Base-by-base conservation (phyloP, 2,888 invertebrate species). In the Epirrita christyi region DNA sequence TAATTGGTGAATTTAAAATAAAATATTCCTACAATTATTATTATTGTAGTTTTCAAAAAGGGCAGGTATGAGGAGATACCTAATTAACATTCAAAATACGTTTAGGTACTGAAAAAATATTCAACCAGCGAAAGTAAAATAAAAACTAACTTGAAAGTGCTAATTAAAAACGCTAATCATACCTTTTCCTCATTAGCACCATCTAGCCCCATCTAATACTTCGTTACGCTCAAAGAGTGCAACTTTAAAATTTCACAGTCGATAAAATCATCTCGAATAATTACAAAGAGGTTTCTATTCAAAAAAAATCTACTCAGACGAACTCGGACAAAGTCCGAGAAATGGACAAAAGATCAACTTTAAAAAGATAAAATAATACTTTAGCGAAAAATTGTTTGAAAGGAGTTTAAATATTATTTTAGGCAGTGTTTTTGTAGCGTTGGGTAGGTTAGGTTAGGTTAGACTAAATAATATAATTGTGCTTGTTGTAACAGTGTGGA, bases 81-180 rank as follows among this genome's bases (percentile, higher is more conserved):
- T 52, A 52, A 44, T 44, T 38, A 37, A 38, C 15, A 52, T 52
- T 52, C 15, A 44, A 37, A 44, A 38, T 21, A 9, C 44, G 44
- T 44, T 13, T 21, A 43, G 10, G 36, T 37, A 43, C 21, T 32
- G 32, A 45, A 38, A 44, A 38, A 44, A 45, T 41, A 21, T 36
- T 50, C 29, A 34, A 13, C 14, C 14, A n/a, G 21, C 11, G 29
- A 38, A 40, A 40, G 40, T 41, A 15, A 21, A 21, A 21, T 21
- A 21, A 21, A 21, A 21, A 21, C 21, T 21, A 45, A 21, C 27
- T 41, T 46, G 34, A 41, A 34, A 46, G 41, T 6, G 29, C 46
- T 53, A 41, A 53, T 46, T 53, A 46, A 46, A 50, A 40, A 34
- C 14, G 45, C 45, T 40, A 38, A 53, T 45, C 29, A 38, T 38